A percentile compares a stretch with the other conserved stretches of the same genome.
phyloP scores from a whole-genome alignment of 2,888 invertebrate species.

The Leptopterna dolabrata region DNA sequence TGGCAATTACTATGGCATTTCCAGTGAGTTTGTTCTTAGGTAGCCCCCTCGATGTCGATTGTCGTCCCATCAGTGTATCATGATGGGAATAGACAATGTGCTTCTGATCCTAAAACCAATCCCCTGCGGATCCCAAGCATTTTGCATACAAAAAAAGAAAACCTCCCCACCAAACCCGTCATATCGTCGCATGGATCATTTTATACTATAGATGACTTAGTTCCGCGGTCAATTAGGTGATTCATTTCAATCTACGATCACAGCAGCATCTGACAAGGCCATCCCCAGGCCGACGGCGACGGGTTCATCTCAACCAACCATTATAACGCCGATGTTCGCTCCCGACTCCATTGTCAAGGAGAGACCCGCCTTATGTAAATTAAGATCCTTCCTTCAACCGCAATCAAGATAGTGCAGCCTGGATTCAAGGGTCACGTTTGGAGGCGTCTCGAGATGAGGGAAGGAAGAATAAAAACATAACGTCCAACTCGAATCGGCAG shows the following conservation, averaged over 20 bases:
- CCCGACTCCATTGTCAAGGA: neutral
- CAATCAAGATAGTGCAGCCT: neutral
- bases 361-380: neutral
- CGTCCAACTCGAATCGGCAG: neutral
- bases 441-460: neutral
- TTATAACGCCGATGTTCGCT: neutral
- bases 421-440: neutral
- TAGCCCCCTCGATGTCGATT: no score
- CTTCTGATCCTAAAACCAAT: no score
- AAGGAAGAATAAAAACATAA: neutral
- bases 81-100: no score
- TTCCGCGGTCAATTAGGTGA: neutral
- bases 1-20: no score
- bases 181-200: no score
- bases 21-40: no score
- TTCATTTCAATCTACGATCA: neutral
- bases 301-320: neutral
- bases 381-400: neutral
- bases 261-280: neutral
- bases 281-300: neutral
- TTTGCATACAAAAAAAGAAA: no score
- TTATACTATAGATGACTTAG: no score
- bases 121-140: no score
- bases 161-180: no score
- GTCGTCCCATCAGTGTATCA: no score